Percentiles rank a stretch among this genome's conserved stretches.
Conservation (phyloP, 2,113 vertebrate genomes). For the Crotalus viridis region DNA sequence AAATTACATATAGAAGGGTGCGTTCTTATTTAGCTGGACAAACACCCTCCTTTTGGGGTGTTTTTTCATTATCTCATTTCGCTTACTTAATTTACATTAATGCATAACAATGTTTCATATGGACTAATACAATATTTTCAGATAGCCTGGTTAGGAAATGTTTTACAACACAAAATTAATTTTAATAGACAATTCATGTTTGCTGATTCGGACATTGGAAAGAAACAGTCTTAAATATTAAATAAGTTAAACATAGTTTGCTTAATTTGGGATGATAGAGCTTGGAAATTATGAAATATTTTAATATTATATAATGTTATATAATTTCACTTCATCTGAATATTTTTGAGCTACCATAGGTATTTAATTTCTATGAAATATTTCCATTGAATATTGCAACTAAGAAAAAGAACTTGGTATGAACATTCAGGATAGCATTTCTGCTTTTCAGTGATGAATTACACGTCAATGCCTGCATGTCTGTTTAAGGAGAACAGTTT, state of each 20-base stretch:
- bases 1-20: neutral
- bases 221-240: neutral
- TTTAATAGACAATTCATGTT: neutral
- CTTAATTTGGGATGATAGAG: neutral
- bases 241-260: neutral
- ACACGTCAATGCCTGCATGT: neutral
- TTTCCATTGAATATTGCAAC: neutral
- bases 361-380: neutral
- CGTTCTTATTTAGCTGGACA: neutral
- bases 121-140: neutral
- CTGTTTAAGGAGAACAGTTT: neutral
- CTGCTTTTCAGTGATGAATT: neutral
- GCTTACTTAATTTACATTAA: neutral
- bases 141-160: neutral
- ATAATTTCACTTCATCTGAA: neutral
- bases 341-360: neutral
- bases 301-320: neutral
- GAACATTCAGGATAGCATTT: neutral
- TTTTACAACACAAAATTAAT: neutral
- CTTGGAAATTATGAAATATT: neutral
- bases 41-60: neutral
- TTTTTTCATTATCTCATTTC: neutral
- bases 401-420: neutral
- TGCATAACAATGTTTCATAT: neutral
- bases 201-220: neutral